Base-by-base conservation (phyloP, 1,140 invertebrate species). In the Sipha flava region DNA sequence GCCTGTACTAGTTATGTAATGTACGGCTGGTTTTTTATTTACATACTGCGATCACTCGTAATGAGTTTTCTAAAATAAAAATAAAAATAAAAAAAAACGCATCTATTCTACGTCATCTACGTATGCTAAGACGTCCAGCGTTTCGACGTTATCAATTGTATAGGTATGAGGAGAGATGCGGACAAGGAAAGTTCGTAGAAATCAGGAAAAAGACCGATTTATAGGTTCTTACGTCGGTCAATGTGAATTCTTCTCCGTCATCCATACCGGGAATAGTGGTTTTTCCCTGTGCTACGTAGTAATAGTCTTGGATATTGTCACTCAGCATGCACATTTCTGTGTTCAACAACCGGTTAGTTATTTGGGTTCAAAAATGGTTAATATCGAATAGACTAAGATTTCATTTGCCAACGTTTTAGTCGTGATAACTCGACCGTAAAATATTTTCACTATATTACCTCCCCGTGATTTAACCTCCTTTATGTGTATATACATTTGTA, bases 281-380 rank as follows among this genome's bases (percentile, higher is more conserved):
- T 90, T 97, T 96, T 89, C 97, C 98, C 90, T 99, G 97, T 86
- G 96, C 91, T 84, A 98, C 93, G 91, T 93, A 98, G 88, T 91
- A 89, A 89, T 97, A 98, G 88, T 93, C 93, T 87, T 88, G 89
- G 88, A 95, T 91, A 88, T 96, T 90, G 87, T 95, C 89, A 84
- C 92, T 90, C 84, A 98, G 91, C 82, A 90, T 86, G 89, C 92
- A 93, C 87, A 90, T 91, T 3, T 91, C 95, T 96, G 88, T 64
- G 21, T 70, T 57, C 7, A 80, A 80, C 40, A 79, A 40, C 73
- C 34, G 59, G 59, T 77, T 57, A 77, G 73, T 77, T 75, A 57
- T 77, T 77, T 1, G 52, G 52, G 5, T 77, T 43, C 52, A 77
- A 34, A 77, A 43, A 37, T 23, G 31, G 21, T 59, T 57, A 57